Conservation (phyloP, 1,140 invertebrate genomes). For the Lordiphosa clarofinis region DNA sequence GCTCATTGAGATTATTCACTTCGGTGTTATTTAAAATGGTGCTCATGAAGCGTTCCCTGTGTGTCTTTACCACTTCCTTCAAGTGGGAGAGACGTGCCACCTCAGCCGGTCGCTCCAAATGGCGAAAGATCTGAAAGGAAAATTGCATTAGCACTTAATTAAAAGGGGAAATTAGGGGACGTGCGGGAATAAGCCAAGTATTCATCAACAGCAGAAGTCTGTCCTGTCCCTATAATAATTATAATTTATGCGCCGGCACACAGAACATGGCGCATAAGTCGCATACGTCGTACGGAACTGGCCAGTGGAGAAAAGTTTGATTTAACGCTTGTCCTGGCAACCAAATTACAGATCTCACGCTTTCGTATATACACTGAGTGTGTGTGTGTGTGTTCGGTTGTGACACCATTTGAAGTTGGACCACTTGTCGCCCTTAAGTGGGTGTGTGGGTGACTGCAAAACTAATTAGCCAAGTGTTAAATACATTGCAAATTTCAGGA, state of each 20-base stretch:
- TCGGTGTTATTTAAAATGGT: conserved; percentile 83
- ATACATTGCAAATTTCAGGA: no score
- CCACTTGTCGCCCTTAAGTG: conserved; percentile 45
- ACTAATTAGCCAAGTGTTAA: conserved; percentile 52
- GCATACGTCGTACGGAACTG: no score
- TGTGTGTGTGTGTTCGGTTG: no score
- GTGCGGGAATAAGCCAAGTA: no score
- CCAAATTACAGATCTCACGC: conserved; percentile 27
- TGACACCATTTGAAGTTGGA: conserved; percentile 24
- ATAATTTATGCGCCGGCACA: conserved; percentile 69
- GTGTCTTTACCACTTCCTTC: conserved; percentile 80
- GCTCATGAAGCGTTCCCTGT: conserved; percentile 81
- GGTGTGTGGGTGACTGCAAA: not conserved
- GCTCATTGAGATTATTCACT: conserved; percentile 81
- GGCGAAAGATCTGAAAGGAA: conserved; percentile 84
- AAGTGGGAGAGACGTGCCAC: conserved; percentile 82
- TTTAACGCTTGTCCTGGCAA: conserved; percentile 21
- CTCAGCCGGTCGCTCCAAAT: conserved; percentile 87
- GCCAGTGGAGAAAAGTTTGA: conserved; percentile 20
- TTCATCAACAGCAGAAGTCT: not conserved
- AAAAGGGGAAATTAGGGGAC: conserved; percentile 7
- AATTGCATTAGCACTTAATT: conserved; percentile 37
- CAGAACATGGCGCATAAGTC: conserved; percentile 4
- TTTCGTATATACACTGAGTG: no score
- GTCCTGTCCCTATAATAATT: conserved; percentile 47